A percentile compares a stretch with the other conserved stretches of the same genome.
phyloP scores from a whole-genome alignment of 2,797 vertebrate species.

The Pseudomugil gertrudae region DNA sequence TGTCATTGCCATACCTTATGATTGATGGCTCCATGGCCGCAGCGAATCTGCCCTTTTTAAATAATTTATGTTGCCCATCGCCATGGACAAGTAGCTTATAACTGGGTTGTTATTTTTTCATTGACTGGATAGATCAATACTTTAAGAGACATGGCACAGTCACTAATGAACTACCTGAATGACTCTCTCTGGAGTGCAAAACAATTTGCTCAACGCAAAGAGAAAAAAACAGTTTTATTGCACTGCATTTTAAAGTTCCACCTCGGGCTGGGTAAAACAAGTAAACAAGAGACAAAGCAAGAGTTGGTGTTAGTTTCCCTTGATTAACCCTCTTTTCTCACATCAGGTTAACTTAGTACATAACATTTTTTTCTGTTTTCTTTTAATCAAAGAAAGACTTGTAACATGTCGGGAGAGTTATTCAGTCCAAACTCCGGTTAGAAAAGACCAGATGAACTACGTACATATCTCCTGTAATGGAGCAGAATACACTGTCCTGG shows the following conservation, averaged over 20 bases:
- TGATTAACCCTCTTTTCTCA: not conserved
- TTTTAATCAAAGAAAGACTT: not conserved
- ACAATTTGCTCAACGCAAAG: slow-evolving; percentile 77
- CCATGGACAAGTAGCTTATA: slow-evolving; percentile 97
- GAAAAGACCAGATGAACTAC: not conserved
- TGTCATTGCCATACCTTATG: slow-evolving; percentile 97
- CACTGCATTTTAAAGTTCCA: slow-evolving; percentile 45
- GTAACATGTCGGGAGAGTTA: slow-evolving; percentile 2
- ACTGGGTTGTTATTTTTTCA: slow-evolving; percentile 98
- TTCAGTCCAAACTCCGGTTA: not conserved
- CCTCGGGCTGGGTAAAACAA: slow-evolving; percentile 35
- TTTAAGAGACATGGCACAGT: slow-evolving; percentile 91
- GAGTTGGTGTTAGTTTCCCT: slow-evolving; percentile 5
- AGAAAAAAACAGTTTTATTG: slow-evolving; percentile 59
- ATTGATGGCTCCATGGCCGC: slow-evolving; percentile 99
- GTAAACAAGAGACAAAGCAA: slow-evolving; percentile 3
- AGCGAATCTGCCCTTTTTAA: slow-evolving; percentile 99
- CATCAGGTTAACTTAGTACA: not conserved
- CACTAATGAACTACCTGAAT: slow-evolving; percentile 86
- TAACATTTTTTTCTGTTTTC: not conserved
- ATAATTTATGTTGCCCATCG: slow-evolving; percentile 99
- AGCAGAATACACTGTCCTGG: slow-evolving; percentile 7
- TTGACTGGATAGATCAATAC: slow-evolving; percentile 94
- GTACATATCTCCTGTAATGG: not conserved
- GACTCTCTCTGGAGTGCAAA: slow-evolving; percentile 79